Conservation (phyloP, 1,140 invertebrate genomes). For the Apis mellifera region DNA sequence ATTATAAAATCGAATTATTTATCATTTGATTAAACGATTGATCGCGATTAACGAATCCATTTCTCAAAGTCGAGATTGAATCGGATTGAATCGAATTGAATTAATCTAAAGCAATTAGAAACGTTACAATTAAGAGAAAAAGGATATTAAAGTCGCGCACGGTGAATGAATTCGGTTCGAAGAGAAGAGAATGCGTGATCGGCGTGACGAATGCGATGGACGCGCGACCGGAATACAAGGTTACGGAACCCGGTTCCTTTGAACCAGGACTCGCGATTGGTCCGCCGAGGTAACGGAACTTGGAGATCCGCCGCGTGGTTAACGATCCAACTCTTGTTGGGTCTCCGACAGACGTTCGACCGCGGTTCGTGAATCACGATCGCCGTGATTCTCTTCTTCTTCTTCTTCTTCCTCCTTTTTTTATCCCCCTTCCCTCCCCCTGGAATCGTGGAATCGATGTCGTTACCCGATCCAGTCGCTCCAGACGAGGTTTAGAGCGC, state of each 20-base stretch:
- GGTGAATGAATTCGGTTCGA: not conserved
- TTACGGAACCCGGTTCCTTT: slow-evolving; percentile 55
- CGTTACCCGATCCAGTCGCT: too few species aligned
- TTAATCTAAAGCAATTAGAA: too few species aligned
- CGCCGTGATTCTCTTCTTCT: not conserved
- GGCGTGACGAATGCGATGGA: slow-evolving; percentile 22
- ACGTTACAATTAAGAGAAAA: too few species aligned
- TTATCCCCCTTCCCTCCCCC: not conserved
- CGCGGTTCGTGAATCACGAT: slow-evolving; percentile 47
- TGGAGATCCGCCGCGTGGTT: slow-evolving; percentile 50
- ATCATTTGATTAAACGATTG: too few species aligned
- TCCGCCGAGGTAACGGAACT: slow-evolving; percentile 69
- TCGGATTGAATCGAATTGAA: too few species aligned
- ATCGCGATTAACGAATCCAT: too few species aligned
- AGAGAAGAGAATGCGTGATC: slow-evolving; percentile 21
- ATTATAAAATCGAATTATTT: too few species aligned
- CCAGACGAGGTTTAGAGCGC: too few species aligned
- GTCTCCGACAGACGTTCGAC: slow-evolving; percentile 28
- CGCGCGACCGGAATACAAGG: slow-evolving; percentile 60
- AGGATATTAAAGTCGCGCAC: too few species aligned
- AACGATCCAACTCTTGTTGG: slow-evolving; percentile 42
- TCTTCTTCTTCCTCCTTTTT: not conserved
- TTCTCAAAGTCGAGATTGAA: too few species aligned
- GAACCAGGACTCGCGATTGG: slow-evolving; percentile 64
- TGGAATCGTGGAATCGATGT: too few species aligned